Evolutionary conservation across 2,797 vertebrate species (phyloP), one percentile per base, ranked within the genome.

Genomic region (Antennarius maculatus): DNA sequence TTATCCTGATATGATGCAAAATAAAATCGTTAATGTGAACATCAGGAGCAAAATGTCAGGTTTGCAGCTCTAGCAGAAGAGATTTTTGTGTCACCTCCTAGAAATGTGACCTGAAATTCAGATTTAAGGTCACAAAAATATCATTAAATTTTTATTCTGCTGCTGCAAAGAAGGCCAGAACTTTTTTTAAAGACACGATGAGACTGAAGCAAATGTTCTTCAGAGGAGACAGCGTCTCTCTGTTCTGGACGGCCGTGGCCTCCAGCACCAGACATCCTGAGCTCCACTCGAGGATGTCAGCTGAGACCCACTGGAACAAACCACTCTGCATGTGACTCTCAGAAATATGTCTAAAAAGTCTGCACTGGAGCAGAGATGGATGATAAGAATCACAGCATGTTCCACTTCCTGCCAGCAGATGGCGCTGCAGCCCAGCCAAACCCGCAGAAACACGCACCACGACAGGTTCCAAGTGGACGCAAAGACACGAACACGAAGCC

Each of bases 341-440:
- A 17, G 46, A 45, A 37, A 34, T 4, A 45, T 15, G 9, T 29
- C 10, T 43, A 29, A 12, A 23, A 0, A 16, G 28, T 48, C 16
- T 0, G 18, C 16, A 6, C 29, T 55, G 5, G 0, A n/a, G n/a
- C 13, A 52, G 8, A 61, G 5, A 54, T 10, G 42, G 23, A 23
- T 23, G 23, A 23, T 2, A 23, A 23, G 43, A 28, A 18, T 23
- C 23, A 23, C 23, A 23, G 23, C 1, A 51, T 14, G 31, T 50
- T 37, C 10, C 1, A 15, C 17, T 61, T 52, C 7, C 23, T 34
- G 7, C 54, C 66, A 88, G 76, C 76, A 86, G 88, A 75, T 83
- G 87, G 81, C 75, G 41, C 28, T 50, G 10, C 10, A 77, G 53
- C 48, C 59, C 77, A 2, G 23, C 15, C 29, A 4, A 3, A 34